Evolutionary conservation across 2,888 invertebrate genomes (phyloP).

Genomic region (Barypeithes pellucidus): DNA sequence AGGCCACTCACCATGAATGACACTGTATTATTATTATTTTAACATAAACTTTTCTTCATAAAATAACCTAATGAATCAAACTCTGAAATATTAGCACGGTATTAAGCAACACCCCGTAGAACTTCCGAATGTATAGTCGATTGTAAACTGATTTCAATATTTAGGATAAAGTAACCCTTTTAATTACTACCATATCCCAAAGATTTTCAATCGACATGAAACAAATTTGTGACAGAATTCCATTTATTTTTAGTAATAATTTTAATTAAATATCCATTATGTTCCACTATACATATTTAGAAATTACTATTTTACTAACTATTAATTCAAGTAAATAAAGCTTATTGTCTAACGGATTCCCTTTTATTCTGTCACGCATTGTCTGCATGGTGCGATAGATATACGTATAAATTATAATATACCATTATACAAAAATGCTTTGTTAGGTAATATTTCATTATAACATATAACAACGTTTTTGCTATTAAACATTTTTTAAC

Average conservation of each 20-base stretch:
- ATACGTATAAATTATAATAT: not conserved
- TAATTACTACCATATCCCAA: too few relatives aligned
- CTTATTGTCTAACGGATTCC: not conserved
- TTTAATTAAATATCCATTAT: conserved; percentile 5
- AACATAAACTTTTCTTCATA: too few relatives aligned
- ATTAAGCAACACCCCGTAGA: too few relatives aligned
- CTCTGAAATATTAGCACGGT: too few relatives aligned
- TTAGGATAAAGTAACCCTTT: too few relatives aligned
- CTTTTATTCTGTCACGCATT: not conserved
- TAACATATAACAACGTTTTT: not conserved
- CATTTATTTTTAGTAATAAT: not conserved
- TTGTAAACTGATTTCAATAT: too few relatives aligned
- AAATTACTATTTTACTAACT: not conserved
- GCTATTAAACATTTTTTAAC: not conserved
- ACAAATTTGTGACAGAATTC: not conserved
- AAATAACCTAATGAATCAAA: too few relatives aligned
- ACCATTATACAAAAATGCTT: not conserved
- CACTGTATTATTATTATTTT: too few relatives aligned
- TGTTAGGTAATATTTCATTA: not conserved
- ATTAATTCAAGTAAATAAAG: not conserved
- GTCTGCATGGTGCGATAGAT: not conserved
- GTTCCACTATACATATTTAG: not conserved
- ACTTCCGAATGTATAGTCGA: too few relatives aligned
- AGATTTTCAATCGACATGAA: not conserved
- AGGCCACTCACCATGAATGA: too few relatives aligned